These are phyloP conservation scores for Alexandromys fortis DNA, from an alignment of 2,113 vertebrate genomes.

Conservation along the genomic window DNA sequence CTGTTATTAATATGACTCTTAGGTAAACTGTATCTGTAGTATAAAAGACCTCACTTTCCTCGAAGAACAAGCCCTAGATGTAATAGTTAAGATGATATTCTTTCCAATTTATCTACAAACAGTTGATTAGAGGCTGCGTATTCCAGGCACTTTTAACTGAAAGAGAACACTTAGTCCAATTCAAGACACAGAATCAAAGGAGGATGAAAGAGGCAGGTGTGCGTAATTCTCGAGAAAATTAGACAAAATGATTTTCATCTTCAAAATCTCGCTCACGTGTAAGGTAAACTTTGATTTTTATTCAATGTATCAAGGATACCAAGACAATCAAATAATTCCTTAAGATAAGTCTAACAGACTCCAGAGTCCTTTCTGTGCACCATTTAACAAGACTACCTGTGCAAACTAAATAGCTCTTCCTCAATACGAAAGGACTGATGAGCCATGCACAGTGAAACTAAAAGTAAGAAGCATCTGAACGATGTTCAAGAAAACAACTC, in stretches of 20 bases:
- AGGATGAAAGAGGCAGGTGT: constrained; percentile 37
- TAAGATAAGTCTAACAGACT: constrained; percentile 7
- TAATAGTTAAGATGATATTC: constrained; percentile 57
- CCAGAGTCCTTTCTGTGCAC: constrained; percentile 10
- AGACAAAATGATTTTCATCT: constrained; percentile 33
- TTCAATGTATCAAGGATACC: constrained; percentile 34
- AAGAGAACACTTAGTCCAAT: constrained; percentile 17
- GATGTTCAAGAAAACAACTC: constrained; percentile 10
- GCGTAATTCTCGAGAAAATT: constrained; percentile 56
- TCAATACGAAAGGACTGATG: not conserved
- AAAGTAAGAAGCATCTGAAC: constrained; percentile 17
- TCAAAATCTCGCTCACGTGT: constrained; percentile 29
- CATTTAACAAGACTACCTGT: constrained; percentile 6
- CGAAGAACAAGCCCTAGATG: constrained; percentile 55
- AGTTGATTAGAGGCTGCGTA: constrained; percentile 48
- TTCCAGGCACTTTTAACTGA: constrained; percentile 35
- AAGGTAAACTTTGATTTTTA: constrained; percentile 51
- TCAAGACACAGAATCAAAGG: constrained; percentile 13
- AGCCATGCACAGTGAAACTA: not conserved
- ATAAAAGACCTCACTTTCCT: constrained; percentile 62
- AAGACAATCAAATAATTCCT: constrained; percentile 54
- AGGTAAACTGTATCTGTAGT: constrained; percentile 78
- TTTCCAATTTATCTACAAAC: constrained; percentile 58
- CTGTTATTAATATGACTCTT: constrained; percentile 72
- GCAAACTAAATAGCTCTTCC: constrained; percentile 34